phyloP scores from a whole-genome alignment of 2,888 invertebrate genomes.

The Scaptomyza tumidula region DNA sequence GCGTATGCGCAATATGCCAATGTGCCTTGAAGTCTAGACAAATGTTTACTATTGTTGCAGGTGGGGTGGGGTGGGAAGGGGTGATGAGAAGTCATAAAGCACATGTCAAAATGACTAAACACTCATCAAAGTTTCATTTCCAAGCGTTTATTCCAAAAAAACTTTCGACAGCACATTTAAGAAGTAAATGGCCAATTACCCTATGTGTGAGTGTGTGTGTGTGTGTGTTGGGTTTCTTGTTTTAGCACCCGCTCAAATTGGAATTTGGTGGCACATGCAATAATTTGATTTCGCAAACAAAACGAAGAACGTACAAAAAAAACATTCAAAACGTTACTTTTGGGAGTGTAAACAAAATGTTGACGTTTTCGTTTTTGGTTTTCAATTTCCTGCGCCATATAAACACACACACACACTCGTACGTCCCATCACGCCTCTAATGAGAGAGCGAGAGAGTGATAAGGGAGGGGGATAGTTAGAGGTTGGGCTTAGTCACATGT shows the following conservation, averaged over 20 bases:
- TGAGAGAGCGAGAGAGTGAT: neutral
- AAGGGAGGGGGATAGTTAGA: no score
- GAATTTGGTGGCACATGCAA: conserved; percentile 72
- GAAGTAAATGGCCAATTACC: conserved; percentile 54
- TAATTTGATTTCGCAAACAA: conserved; percentile 70
- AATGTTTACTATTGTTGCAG: conserved; percentile 25
- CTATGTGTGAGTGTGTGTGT: conserved; percentile 2
- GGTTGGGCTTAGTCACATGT: conserved; percentile 48
- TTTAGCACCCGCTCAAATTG: conserved; percentile 58
- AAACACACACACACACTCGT: conserved; percentile 21
- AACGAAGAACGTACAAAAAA: no score
- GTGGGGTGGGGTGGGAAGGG: no score
- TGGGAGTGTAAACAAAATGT: conserved; percentile 58
- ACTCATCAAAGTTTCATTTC: conserved; percentile 75
- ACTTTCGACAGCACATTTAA: conserved; percentile 64
- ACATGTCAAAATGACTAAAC: conserved; percentile 74
- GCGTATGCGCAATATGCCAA: conserved; percentile 53
- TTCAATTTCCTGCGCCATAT: conserved; percentile 56
- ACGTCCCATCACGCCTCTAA: conserved; percentile 18
- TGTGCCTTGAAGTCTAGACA: conserved; percentile 39
- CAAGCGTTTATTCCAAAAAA: conserved; percentile 40
- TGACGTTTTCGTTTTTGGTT: conserved; percentile 57
- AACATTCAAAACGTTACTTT: conserved; percentile 23
- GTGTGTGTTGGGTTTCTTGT: neutral
- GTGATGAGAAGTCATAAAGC: conserved; percentile 38